A percentile compares a stretch with the other conserved stretches of the same genome.
phyloP scores from a whole-genome alignment of 2,113 vertebrate species.

The Mirza zaza region DNA sequence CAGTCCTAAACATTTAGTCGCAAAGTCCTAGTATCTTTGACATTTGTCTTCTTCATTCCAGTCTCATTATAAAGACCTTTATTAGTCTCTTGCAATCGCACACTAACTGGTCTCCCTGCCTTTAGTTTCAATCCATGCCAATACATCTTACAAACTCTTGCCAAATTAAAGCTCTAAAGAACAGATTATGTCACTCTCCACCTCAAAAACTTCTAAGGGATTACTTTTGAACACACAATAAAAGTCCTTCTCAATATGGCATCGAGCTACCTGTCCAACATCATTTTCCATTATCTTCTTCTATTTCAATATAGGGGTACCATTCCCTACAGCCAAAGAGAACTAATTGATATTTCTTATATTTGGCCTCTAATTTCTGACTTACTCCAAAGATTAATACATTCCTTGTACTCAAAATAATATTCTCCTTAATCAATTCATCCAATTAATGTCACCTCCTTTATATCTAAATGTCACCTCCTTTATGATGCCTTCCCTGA shows the following conservation, averaged over 20 bases:
- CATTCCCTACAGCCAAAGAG: not conserved
- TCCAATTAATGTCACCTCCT: not conserved
- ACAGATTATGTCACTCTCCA: not conserved
- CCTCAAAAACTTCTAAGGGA: not conserved
- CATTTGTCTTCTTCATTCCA: not conserved
- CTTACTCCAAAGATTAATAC: not conserved
- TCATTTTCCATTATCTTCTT: not conserved
- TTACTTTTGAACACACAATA: not conserved
- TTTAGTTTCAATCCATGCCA: not conserved
- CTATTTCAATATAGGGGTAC: not conserved
- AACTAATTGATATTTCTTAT: not conserved
- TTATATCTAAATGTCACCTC: not conserved
- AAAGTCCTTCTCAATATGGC: not conserved
- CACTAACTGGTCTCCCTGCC: not conserved
- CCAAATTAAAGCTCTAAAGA: conserved; percentile 24
- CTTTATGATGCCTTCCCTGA: not conserved
- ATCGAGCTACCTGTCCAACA: conserved; percentile 12
- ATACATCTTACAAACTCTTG: not conserved
- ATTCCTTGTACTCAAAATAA: conserved; percentile 19
- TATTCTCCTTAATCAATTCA: not conserved
- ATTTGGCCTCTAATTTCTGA: not conserved
- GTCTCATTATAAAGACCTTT: not conserved
- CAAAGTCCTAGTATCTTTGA: not conserved
- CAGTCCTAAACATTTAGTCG: not conserved
- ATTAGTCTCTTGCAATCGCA: not conserved